These are phyloP conservation scores for Chymomyza caudatula DNA, from an alignment of 2,888 invertebrate genomes.

Conservation along the genomic window DNA sequence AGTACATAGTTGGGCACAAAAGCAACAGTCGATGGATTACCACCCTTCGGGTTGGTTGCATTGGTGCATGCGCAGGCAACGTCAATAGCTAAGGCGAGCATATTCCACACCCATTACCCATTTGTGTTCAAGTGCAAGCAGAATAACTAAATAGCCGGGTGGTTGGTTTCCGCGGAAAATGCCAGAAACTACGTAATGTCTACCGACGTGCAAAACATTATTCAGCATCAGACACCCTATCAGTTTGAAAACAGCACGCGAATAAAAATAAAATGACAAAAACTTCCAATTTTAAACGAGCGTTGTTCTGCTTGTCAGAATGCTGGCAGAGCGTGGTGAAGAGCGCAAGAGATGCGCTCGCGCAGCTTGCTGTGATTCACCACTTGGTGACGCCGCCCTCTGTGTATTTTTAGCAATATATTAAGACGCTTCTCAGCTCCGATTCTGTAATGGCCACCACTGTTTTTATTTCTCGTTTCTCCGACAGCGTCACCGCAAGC, in stretches of 20 bases:
- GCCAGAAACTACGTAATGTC: background rate
- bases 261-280: constrained; percentile 60
- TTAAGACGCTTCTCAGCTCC: background rate
- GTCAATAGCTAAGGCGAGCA: background rate
- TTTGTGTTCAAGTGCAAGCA: constrained; percentile 43
- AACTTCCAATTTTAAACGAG: constrained; percentile 36
- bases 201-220: background rate
- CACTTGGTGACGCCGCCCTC: constrained; percentile 30
- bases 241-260: constrained; percentile 16
- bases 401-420: constrained; percentile 33
- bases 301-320: constrained; percentile 1
- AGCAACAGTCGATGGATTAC: constrained; percentile 53
- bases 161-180: constrained; percentile 47
- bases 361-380: constrained; percentile 34
- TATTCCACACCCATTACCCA: constrained; percentile 51
- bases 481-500: constrained; percentile 91
- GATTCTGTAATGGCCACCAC: background rate
- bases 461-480: constrained; percentile 3
- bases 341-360: background rate
- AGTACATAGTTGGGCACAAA: constrained; percentile 26
- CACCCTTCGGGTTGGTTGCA: background rate
- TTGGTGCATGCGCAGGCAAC: constrained; percentile 56
- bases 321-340: background rate
- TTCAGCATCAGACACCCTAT: background rate
- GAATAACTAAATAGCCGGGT: background rate